phyloP scores from a whole-genome alignment of 2,888 invertebrate genomes.

The Folsomia candida region DNA sequence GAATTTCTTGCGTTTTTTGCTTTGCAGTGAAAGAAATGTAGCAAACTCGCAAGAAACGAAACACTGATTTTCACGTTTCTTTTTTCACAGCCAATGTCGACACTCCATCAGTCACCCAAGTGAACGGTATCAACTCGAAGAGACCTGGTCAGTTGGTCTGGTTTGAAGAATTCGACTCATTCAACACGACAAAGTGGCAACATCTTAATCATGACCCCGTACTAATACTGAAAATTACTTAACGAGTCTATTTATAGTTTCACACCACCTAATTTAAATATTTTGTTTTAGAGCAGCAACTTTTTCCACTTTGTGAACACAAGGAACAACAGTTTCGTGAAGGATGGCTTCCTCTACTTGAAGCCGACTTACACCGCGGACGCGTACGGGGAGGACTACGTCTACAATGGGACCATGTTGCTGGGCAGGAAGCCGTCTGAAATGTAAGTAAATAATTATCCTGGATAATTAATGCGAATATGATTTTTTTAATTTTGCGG shows the following conservation, averaged over 20 bases:
- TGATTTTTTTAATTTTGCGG: neutral
- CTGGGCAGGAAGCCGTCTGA: conserved; percentile 25
- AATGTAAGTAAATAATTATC: conserved; percentile 8
- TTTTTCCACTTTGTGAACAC: conserved; percentile 27
- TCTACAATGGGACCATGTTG: conserved; percentile 33
- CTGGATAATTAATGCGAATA: neutral
- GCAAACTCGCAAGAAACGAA: too few relatives aligned
- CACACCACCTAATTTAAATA: neutral
- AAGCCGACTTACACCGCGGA: conserved; percentile 31
- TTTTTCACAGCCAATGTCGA: conserved; percentile 1
- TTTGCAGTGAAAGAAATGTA: too few relatives aligned
- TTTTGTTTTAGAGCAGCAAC: conserved; percentile 18
- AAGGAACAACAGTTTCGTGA: conserved; percentile 24
- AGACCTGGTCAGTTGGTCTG: conserved; percentile 22
- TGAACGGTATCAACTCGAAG: conserved; percentile 18
- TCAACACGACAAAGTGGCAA: conserved; percentile 19
- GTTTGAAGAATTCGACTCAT: conserved; percentile 25
- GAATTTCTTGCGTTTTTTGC: too few relatives aligned
- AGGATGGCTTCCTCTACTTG: conserved; percentile 26
- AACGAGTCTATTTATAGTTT: neutral
- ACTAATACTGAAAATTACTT: neutral
- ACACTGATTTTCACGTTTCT: too few relatives aligned
- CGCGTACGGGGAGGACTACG: conserved; percentile 30
- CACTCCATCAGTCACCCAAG: conserved; percentile 20
- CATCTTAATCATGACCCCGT: conserved; percentile 21